phyloP scores from a whole-genome alignment of 2,888 invertebrate genomes.

The Sturmia bella region DNA sequence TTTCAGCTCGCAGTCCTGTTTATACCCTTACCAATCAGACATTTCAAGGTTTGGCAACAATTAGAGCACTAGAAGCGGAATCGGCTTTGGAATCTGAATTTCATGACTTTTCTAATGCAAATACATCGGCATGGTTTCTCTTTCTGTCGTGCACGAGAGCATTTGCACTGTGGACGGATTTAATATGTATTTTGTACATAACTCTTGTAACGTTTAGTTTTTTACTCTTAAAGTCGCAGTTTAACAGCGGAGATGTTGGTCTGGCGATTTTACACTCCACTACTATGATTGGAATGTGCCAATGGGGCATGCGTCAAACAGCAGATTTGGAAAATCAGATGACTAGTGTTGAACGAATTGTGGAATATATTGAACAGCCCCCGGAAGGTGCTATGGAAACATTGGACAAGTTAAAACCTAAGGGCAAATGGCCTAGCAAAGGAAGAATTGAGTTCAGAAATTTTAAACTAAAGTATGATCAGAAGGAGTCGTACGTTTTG shows the following conservation, averaged over 20 bases:
- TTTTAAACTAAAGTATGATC: slow-evolving; percentile 87
- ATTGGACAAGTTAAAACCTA: slow-evolving; percentile 79
- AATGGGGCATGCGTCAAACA: slow-evolving; percentile 93
- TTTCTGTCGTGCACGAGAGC: slow-evolving; percentile 95
- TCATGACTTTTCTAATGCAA: slow-evolving; percentile 85
- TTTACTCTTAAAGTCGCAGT: slow-evolving; percentile 84
- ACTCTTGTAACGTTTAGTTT: slow-evolving; percentile 92
- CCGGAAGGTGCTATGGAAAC: slow-evolving; percentile 84
- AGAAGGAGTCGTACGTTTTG: slow-evolving; percentile 87
- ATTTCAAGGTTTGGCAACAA: slow-evolving; percentile 89
- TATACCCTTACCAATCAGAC: slow-evolving; percentile 89
- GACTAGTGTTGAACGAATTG: slow-evolving; percentile 91
- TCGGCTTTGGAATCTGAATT: slow-evolving; percentile 85
- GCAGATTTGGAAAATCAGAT: slow-evolving; percentile 91
- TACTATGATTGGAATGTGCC: slow-evolving; percentile 88
- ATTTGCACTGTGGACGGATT: slow-evolving; percentile 95
- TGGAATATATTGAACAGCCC: slow-evolving; percentile 89
- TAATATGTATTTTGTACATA: slow-evolving; percentile 93
- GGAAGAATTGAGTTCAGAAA: slow-evolving; percentile 87
- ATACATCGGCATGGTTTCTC: slow-evolving; percentile 89
- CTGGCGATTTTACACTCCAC: slow-evolving; percentile 88
- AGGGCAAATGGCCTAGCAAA: slow-evolving; percentile 86
- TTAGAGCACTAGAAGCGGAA: slow-evolving; percentile 87
- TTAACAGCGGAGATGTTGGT: slow-evolving; percentile 85
- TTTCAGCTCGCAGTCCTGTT: slow-evolving; percentile 91